phyloP scores from a whole-genome alignment of 2,797 vertebrate genomes.

The Melanitta fusca region DNA sequence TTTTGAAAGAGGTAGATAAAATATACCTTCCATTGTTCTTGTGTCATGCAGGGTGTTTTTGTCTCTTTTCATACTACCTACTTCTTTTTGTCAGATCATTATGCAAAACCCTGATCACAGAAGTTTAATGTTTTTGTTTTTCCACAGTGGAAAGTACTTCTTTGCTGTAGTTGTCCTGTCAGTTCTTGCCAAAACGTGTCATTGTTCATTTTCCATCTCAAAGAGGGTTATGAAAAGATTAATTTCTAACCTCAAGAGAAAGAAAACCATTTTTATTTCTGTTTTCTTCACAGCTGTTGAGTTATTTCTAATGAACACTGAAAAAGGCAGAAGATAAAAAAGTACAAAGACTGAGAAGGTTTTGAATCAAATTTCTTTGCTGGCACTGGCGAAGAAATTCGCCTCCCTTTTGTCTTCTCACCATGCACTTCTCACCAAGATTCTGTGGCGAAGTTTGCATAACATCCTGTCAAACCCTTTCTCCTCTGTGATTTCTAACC shows the following conservation, averaged over 20 bases:
- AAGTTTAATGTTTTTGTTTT: slow-evolving; percentile 10
- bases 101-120: slow-evolving; percentile 28
- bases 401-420: neutral
- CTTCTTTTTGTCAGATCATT: slow-evolving; percentile 46
- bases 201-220: slow-evolving; percentile 41
- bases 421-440: neutral
- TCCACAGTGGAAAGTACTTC: slow-evolving; percentile 35
- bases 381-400: neutral
- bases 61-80: slow-evolving; percentile 41
- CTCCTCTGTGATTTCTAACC: neutral
- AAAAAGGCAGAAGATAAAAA: neutral
- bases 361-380: slow-evolving; percentile 6
- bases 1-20: slow-evolving; percentile 37
- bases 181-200: slow-evolving; percentile 26
- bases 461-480: neutral
- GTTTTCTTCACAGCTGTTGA: slow-evolving; percentile 27
- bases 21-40: slow-evolving; percentile 1
- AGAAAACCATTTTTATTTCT: neutral
- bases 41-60: slow-evolving; percentile 30
- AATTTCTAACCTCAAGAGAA: slow-evolving; percentile 39
- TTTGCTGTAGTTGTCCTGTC: slow-evolving; percentile 26
- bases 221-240: slow-evolving; percentile 17
- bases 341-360: neutral
- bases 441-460: neutral
- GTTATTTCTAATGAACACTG: slow-evolving; percentile 2